Evolutionary conservation across 2,888 invertebrate genomes (phyloP).

Genomic region (Steinernema carpocapsae): DNA sequence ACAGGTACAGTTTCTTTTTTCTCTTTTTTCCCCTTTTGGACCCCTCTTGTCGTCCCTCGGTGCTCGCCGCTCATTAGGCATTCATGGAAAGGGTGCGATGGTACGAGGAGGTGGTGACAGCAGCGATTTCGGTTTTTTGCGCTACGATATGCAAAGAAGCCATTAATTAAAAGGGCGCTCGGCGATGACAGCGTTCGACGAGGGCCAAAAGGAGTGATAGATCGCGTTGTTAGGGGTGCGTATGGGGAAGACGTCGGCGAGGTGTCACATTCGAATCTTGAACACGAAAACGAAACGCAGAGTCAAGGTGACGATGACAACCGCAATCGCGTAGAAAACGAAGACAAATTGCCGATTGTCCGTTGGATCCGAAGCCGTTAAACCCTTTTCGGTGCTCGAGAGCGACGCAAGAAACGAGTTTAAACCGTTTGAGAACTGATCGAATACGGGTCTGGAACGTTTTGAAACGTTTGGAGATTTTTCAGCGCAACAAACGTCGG

Average conservation of each 20-base stretch:
- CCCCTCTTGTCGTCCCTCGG: no score
- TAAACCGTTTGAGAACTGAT: no score
- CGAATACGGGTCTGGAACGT: no score
- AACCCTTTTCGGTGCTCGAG: no score
- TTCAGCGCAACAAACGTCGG: no score
- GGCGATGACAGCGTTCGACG: neutral
- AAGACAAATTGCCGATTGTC: slow-evolving; percentile 22
- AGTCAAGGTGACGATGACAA: neutral
- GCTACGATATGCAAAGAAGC: neutral
- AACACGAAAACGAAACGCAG: slow-evolving; percentile 18
- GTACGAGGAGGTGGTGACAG: neutral
- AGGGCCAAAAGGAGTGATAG: slow-evolving; percentile 4
- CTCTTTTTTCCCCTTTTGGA: neutral
- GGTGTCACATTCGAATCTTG: slow-evolving; percentile 10
- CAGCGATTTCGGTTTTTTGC: neutral
- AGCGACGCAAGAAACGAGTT: no score
- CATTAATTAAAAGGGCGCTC: slow-evolving; percentile 3
- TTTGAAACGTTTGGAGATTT: neutral
- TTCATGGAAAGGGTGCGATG: no score
- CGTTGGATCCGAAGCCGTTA: no score
- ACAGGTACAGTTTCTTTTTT: slow-evolving; percentile 28
- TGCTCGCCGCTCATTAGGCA: neutral
- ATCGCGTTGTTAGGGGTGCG: slow-evolving; percentile 5
- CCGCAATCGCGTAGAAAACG: neutral
- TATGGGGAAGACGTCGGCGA: neutral